These are phyloP conservation scores for Drosophila nigricruria DNA, from an alignment of 2,888 invertebrate genomes.

Conservation along the genomic window DNA sequence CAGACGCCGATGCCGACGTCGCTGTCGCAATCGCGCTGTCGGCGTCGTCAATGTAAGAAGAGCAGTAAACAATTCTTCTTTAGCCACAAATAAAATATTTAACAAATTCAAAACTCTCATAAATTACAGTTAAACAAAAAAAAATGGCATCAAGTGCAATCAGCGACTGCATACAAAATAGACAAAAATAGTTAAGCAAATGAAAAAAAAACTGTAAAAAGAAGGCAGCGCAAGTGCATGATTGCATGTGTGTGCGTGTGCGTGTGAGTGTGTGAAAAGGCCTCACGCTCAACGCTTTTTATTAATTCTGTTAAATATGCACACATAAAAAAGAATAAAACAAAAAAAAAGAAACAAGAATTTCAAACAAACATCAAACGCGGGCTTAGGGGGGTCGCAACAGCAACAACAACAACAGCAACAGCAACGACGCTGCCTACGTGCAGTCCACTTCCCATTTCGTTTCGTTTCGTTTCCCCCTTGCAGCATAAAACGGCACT, in stretches of 20 bases:
- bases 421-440: constrained; percentile 21
- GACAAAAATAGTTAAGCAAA: constrained; percentile 39
- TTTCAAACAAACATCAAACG: constrained; percentile 66
- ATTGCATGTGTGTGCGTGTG: constrained; percentile 2
- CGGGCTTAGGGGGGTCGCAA: not conserved
- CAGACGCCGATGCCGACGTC: not conserved
- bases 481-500: constrained; percentile 21
- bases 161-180: constrained; percentile 46
- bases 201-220: constrained; percentile 26
- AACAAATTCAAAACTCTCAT: constrained; percentile 21
- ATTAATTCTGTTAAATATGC: constrained; percentile 64
- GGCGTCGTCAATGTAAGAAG: not conserved
- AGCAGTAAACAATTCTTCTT: constrained; percentile 9
- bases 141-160: constrained; percentile 51
- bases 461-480: too few relatives aligned
- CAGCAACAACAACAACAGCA: not conserved
- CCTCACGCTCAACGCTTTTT: constrained; percentile 61
- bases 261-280: constrained; percentile 56
- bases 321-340: constrained; percentile 35
- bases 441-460: constrained; percentile 62
- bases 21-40: not conserved
- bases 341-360: constrained; percentile 52
- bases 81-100: constrained; percentile 29
- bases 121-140: constrained; percentile 4
- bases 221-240: constrained; percentile 51